Evolutionary conservation across 1,140 invertebrate species (phyloP).

Genomic region (Cyclargus thomasi): DNA sequence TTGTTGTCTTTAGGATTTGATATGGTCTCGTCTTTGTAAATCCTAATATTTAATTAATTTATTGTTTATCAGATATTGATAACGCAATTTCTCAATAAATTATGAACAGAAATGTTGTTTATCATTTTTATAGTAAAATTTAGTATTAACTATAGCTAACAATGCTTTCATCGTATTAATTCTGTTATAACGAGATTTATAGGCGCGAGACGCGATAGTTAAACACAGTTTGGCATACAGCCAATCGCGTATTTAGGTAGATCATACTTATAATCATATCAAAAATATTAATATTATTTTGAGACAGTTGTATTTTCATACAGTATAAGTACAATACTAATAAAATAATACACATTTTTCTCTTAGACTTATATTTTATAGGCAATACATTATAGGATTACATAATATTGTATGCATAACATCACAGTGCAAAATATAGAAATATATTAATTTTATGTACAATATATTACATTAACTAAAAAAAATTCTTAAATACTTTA

Average conservation of each 20-base stretch:
- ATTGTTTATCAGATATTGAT: conserved; percentile 70
- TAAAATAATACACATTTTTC: background rate
- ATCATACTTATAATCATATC: too few relatives aligned
- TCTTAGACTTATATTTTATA: background rate
- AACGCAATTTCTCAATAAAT: conserved; percentile 71
- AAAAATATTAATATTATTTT: too few relatives aligned
- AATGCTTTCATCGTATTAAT: background rate
- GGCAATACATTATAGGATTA: background rate
- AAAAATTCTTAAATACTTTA: background rate
- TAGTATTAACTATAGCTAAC: background rate
- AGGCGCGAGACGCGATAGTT: background rate
- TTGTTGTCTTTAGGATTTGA: conserved; percentile 58
- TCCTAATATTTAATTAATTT: conserved; percentile 72
- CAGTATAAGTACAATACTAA: background rate
- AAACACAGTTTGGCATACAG: background rate
- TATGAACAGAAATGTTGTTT: conserved; percentile 41
- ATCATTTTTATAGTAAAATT: conserved; percentile 30
- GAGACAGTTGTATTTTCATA: background rate
- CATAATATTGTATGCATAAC: background rate
- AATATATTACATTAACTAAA: background rate
- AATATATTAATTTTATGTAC: background rate
- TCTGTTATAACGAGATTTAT: background rate
- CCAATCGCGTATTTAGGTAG: background rate
- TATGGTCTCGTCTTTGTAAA: conserved; percentile 54
- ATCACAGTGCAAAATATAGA: conserved; percentile 1